Conservation (phyloP, 2,113 vertebrate species). For the Columbina picui region DNA sequence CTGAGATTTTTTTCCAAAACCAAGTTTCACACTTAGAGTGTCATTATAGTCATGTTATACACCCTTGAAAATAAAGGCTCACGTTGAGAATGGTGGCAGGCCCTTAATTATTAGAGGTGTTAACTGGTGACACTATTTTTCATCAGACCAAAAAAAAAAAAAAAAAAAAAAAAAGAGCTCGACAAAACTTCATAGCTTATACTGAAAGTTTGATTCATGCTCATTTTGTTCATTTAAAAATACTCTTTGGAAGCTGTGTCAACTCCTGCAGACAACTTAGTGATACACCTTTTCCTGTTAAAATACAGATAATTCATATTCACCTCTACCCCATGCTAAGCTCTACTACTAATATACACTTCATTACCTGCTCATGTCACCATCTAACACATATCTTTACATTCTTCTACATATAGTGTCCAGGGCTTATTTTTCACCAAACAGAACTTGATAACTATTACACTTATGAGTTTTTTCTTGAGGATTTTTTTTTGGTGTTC, state of each 20-base stretch:
- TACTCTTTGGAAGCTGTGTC: constrained; percentile 91
- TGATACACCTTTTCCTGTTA: constrained; percentile 75
- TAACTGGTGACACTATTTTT: constrained; percentile 53
- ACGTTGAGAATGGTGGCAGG: constrained; percentile 49
- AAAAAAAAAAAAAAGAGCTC: neutral
- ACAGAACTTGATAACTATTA: neutral
- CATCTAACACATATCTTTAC: constrained; percentile 80
- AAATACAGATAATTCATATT: constrained; percentile 73
- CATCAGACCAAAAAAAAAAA: neutral
- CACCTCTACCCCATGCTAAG: constrained; percentile 79
- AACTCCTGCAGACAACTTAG: constrained; percentile 80
- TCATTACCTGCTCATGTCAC: constrained; percentile 80
- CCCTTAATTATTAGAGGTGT: constrained; percentile 64
- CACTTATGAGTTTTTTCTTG: neutral
- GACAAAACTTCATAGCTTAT: constrained; percentile 87
- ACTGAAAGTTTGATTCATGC: constrained; percentile 76
- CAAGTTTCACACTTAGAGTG: constrained; percentile 21
- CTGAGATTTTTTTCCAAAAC: constrained; percentile 26
- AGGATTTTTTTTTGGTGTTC: constrained; percentile 25
- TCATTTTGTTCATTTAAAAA: constrained; percentile 81
- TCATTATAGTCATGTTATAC: constrained; percentile 50
- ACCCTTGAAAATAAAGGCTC: constrained; percentile 76
- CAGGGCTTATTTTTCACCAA: constrained; percentile 68
- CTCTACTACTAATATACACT: constrained; percentile 78
- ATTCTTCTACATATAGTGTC: constrained; percentile 57